Evolutionary conservation across 1,140 invertebrate species (phyloP), one percentile per base, ranked within the genome.

Genomic region (Drepana arcuata): DNA sequence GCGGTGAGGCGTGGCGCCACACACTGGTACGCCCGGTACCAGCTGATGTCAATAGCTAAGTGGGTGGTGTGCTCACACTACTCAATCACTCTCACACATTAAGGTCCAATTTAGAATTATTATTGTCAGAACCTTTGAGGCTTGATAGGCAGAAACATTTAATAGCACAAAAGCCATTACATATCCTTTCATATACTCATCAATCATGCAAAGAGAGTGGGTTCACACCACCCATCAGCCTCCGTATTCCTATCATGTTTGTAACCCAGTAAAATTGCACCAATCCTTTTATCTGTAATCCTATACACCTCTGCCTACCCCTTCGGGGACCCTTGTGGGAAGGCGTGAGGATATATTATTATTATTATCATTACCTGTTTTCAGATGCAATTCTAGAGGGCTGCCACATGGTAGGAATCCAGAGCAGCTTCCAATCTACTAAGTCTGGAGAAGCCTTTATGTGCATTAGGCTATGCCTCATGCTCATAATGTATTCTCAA

Each of bases 401-500:
- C 35, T 45, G 18, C 35, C 41, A 48, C 62, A 72, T 63, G 52
- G 27, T 47, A 70, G 67, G 46, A 64, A 67, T 48, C 32, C 32
- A 42, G 57, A 38, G 54, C 51, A 71, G 68, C 64, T 66, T 68
- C 66, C 61, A 56, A 57, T 57, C 49, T 74, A 66, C 54, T 63
- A 69, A 69, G 66, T 73, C 62, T 63, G 71, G 70, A 80, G 71
- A 75, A 75, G 44, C 42, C 66, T 39, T 36, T 69, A 80, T 69
- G 67, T 44, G 36, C 54, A 70, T 57, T 56, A 75, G 54, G 55
- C 35, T n/a, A 21, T n/a, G 30, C 31, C 44, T 73, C 65, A 50
- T 67, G 66, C 55, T 36, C 69, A 74, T 70, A 80, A 55, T 51
- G 56, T 43, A 59, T 70, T 74, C 73, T 75, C 69, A 62, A 61